These are phyloP conservation scores for Nyctibius grandis DNA, from an alignment of 2,797 vertebrate genomes.

Conservation along the genomic window DNA sequence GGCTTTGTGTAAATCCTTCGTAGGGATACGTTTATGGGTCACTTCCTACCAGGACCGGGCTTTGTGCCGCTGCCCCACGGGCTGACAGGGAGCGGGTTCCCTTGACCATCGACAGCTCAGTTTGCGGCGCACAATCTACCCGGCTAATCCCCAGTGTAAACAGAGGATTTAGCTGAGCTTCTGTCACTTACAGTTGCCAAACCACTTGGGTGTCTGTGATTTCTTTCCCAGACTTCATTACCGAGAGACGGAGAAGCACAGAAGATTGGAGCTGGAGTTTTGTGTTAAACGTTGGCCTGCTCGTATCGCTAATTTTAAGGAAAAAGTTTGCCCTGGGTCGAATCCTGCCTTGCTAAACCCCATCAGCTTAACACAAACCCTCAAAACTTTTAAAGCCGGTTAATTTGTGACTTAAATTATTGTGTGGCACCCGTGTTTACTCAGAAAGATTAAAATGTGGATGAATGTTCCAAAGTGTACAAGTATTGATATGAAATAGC, in stretches of 20 bases:
- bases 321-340: background rate
- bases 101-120: slow-evolving; percentile 80
- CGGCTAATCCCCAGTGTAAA: slow-evolving; percentile 84
- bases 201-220: slow-evolving; percentile 82
- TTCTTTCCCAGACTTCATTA: slow-evolving; percentile 75
- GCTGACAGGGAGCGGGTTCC: slow-evolving; percentile 80
- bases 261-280: slow-evolving; percentile 35
- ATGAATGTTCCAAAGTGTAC: background rate
- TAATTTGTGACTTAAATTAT: background rate
- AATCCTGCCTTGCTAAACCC: background rate
- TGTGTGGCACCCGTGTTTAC: background rate
- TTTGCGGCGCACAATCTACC: slow-evolving; percentile 69
- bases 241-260: slow-evolving; percentile 37
- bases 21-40: slow-evolving; percentile 94
- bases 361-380: background rate
- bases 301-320: background rate
- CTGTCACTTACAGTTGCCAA: slow-evolving; percentile 83
- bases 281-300: background rate
- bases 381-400: background rate
- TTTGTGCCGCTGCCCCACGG: slow-evolving; percentile 81
- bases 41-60: slow-evolving; percentile 91
- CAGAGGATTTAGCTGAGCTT: slow-evolving; percentile 85
- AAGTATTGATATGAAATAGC: background rate
- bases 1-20: slow-evolving; percentile 91
- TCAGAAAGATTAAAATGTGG: background rate